Percentiles rank a stretch among this genome's conserved stretches.
phyloP scores from a whole-genome alignment of 2,113 vertebrate genomes.

The Hyperopisus bebe region DNA sequence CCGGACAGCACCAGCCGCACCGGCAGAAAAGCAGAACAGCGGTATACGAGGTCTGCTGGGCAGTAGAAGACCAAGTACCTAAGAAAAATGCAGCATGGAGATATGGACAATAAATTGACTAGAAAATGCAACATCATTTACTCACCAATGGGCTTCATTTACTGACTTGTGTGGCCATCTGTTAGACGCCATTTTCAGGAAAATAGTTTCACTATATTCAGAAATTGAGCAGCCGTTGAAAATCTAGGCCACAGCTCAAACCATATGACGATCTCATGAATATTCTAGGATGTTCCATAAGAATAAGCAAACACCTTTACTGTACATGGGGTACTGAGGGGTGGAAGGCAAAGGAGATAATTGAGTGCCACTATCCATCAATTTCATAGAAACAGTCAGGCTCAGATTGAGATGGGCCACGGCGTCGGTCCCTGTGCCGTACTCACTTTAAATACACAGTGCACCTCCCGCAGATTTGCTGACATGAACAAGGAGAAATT shows the following conservation, averaged over 20 bases:
- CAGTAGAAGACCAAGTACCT: constrained; percentile 94
- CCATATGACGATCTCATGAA: background rate
- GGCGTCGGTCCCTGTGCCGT: background rate
- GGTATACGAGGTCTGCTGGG: constrained; percentile 74
- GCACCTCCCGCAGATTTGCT: background rate
- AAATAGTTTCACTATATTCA: background rate
- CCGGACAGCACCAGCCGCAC: constrained; percentile 73
- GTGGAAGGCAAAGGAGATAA: background rate
- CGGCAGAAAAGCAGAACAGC: constrained; percentile 65
- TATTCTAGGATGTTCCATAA: background rate
- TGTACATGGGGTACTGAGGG: background rate
- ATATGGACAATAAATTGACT: background rate
- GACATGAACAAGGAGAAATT: background rate
- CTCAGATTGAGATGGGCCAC: background rate
- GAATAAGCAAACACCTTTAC: background rate
- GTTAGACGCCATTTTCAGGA: background rate
- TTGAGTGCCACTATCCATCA: background rate
- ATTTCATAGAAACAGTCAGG: background rate
- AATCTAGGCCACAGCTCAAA: background rate
- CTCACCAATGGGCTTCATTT: background rate
- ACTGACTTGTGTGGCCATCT: background rate
- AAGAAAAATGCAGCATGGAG: constrained; percentile 13
- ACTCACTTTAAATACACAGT: background rate
- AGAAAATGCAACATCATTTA: background rate
- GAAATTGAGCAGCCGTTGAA: background rate